Percentiles rank a stretch among this genome's conserved stretches.
These are phyloP conservation scores for Callionymus lyra DNA, from an alignment of 2,113 vertebrate species.

Conservation along the genomic window DNA sequence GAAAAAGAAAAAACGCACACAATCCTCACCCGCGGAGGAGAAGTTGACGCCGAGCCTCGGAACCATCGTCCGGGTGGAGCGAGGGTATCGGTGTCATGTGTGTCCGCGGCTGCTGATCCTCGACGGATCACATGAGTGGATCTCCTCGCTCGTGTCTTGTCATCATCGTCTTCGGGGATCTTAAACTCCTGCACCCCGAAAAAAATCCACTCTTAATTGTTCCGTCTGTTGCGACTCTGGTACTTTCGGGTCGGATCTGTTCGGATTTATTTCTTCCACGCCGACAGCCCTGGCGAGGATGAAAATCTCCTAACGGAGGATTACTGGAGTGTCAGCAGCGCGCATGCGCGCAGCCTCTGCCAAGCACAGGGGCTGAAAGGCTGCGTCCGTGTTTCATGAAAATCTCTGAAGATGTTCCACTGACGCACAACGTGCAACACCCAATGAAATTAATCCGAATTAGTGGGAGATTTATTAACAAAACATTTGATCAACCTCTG, in stretches of 20 bases:
- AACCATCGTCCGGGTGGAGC: too few species aligned
- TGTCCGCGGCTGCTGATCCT: conserved; percentile 21
- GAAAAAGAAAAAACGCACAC: too few species aligned
- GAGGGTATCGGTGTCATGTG: neutral
- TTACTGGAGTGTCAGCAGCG: conserved; percentile 63
- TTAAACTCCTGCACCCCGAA: conserved; percentile 15
- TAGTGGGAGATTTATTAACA: too few species aligned
- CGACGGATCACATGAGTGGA: conserved; percentile 19
- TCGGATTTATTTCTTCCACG: conserved; percentile 29
- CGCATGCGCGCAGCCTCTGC: conserved; percentile 58
- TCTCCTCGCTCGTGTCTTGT: conserved; percentile 39
- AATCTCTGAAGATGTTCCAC: conserved; percentile 16
- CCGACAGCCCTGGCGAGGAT: conserved; percentile 39
- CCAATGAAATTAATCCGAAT: too few species aligned
- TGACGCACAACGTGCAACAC: too few species aligned
- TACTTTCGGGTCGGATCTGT: neutral
- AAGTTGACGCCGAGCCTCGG: too few species aligned
- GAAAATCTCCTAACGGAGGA: conserved; percentile 55
- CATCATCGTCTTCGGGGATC: conserved; percentile 16
- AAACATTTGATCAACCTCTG: too few species aligned
- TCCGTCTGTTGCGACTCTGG: neutral
- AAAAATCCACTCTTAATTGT: neutral
- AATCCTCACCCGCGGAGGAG: too few species aligned
- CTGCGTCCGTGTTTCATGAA: conserved; percentile 51
- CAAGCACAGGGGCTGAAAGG: conserved; percentile 24